Conservation (phyloP, 2,888 invertebrate species). For the Diploptera punctata region DNA sequence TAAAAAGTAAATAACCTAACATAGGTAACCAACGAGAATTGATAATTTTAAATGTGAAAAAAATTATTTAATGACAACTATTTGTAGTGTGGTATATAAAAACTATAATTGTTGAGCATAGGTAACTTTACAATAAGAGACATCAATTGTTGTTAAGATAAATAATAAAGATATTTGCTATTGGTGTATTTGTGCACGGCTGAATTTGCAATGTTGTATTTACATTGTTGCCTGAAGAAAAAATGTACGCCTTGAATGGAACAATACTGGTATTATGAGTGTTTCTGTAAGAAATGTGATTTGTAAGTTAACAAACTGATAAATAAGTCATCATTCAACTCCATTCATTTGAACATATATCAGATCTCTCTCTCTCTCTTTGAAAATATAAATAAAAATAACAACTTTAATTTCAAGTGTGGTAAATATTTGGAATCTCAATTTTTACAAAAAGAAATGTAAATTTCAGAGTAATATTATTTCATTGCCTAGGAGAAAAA, state of each 20-base stretch:
- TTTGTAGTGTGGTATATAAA: slow-evolving; percentile 13
- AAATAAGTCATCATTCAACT: too few species aligned
- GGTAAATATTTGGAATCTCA: too few species aligned
- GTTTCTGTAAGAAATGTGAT: slow-evolving; percentile 22
- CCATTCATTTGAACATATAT: too few species aligned
- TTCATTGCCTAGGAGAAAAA: too few species aligned
- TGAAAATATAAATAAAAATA: too few species aligned
- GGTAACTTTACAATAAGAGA: slow-evolving; percentile 20
- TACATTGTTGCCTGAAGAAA: slow-evolving; percentile 23
- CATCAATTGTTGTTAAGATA: slow-evolving; percentile 3
- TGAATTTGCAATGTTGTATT: slow-evolving; percentile 15
- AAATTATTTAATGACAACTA: slow-evolving; percentile 7
- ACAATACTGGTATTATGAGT: slow-evolving; percentile 22
- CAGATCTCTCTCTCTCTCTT: too few species aligned
- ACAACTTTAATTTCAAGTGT: too few species aligned
- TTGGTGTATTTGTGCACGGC: slow-evolving; percentile 23
- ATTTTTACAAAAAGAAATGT: too few species aligned
- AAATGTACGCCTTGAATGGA: slow-evolving; percentile 26
- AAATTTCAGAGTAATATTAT: too few species aligned
- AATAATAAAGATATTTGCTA: slow-evolving; percentile 13
- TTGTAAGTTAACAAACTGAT: too few species aligned
- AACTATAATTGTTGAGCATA: slow-evolving; percentile 17
- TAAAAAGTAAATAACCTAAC: background rate
- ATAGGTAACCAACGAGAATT: slow-evolving; percentile 7
- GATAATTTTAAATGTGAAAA: slow-evolving; percentile 12